Evolutionary conservation across 2,888 invertebrate genomes (phyloP), one percentile per base, ranked within the genome.

Genomic region (Temnothorax unifasciatus): DNA sequence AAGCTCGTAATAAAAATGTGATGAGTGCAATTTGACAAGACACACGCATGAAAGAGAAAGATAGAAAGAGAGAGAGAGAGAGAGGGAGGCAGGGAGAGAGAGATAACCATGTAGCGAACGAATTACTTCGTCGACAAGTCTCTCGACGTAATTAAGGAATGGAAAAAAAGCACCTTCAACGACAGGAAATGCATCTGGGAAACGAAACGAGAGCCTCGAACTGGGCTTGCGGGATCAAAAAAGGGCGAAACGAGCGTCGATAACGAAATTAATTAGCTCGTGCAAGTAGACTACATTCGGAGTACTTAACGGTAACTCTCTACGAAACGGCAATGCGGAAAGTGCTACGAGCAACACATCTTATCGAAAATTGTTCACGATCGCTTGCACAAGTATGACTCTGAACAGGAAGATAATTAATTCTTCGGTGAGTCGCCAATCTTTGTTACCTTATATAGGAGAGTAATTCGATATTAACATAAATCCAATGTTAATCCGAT

Each of bases 101-200:
- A 82, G 76, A 75, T 81, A 83, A 61, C 9, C 11, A 38, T 38
- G 74, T 85, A 86, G 84, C 74, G 83, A 86, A 82, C 44, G 50
- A 57, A 61, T 47, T 69, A 44, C 11, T 61, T 71, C 52, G 44
- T 69, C 50, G 47, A 64, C 41, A 52, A 29, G 61, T 64, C 68
- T 44, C 61, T 84, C 44, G 54, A 66, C 82, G 64, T 86, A 86
- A 89, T 85, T 83, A 86, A 86, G 59, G 66, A 25, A 61, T 69
- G 21, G 54, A 29, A 21, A 82, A 86, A 71, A 82, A 86, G 68
- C 25, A 29, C 21, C 54, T 73, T 68, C 83, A 64, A 66, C 41
- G 59, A 82, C 86, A 81, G 75, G 34, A 61, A 84, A 75, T 74
- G 68, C 52, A 57, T 8, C 13, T 11, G 41, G n/a, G 57, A 34